Evolutionary conservation across 2,113 vertebrate genomes (phyloP).

Genomic region (Stercorarius parasiticus): DNA sequence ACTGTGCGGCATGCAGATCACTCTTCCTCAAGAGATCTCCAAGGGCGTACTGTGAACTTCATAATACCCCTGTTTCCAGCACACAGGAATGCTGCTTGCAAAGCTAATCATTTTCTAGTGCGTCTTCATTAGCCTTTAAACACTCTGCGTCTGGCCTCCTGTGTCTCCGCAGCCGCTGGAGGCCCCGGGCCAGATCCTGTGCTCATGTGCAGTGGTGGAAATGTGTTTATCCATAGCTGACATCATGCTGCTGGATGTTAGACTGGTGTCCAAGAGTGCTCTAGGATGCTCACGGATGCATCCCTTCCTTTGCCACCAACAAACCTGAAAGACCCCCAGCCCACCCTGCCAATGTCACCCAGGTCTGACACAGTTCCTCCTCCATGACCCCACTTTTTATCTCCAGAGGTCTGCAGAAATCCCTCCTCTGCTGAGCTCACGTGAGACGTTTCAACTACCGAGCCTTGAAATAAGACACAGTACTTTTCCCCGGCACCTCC

Average conservation of each 20-base stretch:
- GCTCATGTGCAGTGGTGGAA: accelerated
- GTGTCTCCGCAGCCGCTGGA: neutral
- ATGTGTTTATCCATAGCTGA: neutral
- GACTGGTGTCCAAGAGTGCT: accelerated
- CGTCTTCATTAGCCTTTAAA: neutral
- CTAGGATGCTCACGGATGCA: neutral
- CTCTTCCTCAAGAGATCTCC: conserved; percentile 8
- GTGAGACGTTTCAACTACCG: accelerated
- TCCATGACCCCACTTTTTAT: neutral
- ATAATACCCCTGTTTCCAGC: neutral
- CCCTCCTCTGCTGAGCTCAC: neutral
- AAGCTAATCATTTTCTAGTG: neutral
- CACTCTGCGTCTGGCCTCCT: neutral
- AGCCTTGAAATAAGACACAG: neutral
- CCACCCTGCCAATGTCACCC: no score
- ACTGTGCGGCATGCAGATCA: neutral
- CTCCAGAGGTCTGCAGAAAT: neutral
- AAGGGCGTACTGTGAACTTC: neutral
- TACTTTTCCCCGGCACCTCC: neutral
- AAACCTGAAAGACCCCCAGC: neutral
- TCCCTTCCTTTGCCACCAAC: neutral
- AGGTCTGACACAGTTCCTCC: neutral
- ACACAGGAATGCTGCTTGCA: neutral
- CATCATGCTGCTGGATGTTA: neutral
- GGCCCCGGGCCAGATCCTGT: neutral